phyloP scores from a whole-genome alignment of 2,888 invertebrate genomes.

The Deladenus siricidicola region DNA sequence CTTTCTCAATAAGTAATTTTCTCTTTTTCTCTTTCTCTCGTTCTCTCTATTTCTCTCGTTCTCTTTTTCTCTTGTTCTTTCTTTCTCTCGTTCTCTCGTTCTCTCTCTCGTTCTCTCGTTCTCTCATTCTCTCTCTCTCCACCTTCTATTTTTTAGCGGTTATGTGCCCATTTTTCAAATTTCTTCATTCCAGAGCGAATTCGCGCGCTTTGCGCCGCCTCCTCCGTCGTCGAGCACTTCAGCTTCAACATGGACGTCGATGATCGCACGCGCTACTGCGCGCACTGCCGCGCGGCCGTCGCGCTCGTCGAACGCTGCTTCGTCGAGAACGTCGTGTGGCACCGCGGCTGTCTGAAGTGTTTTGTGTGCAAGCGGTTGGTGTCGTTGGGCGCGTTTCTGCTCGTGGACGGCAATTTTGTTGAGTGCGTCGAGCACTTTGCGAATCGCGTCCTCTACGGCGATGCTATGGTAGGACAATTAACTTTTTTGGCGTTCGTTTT shows the following conservation, averaged over 20 bases:
- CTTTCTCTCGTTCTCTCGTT: no score
- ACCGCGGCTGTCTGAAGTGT: conserved; percentile 17
- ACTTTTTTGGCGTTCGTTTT: no score
- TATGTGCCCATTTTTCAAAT: no score
- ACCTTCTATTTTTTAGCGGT: no score
- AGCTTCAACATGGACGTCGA: conserved; percentile 16
- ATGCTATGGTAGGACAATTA: conserved; percentile 10
- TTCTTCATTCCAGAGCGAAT: conserved; percentile 2
- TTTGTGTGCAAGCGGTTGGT: conserved; percentile 13
- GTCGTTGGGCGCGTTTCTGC: conserved; percentile 8
- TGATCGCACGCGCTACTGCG: conserved; percentile 9
- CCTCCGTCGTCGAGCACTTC: conserved; percentile 1
- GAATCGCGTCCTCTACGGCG: conserved; percentile 11
- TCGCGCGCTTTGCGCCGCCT: not conserved
- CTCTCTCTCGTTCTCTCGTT: no score
- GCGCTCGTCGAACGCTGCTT: conserved; percentile 4
- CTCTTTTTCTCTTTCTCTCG: no score
- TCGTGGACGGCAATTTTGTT: not conserved
- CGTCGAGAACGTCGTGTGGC: conserved; percentile 12
- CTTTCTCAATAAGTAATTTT: not conserved
- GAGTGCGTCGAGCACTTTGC: conserved; percentile 19
- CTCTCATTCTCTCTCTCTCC: no score
- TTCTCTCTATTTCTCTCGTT: no score
- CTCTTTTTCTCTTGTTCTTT: no score
- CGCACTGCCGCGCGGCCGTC: conserved; percentile 4